Conservation (phyloP, 2,888 invertebrate genomes). For the Eupithecia inturbata region DNA sequence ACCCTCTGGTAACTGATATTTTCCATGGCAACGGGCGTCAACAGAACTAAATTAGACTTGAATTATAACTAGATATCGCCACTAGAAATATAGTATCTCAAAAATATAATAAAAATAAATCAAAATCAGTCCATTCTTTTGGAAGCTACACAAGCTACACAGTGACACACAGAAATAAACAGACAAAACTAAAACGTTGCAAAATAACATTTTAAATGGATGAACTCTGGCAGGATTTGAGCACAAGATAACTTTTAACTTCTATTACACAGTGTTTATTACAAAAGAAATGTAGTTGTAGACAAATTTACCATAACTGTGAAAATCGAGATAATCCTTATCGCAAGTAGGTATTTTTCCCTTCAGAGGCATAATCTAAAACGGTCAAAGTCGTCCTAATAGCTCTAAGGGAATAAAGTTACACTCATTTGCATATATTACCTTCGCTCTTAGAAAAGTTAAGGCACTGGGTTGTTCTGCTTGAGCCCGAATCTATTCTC, state of each 20-base stretch:
- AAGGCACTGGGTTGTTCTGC: conserved; percentile 48
- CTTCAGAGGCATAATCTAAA: conserved; percentile 59
- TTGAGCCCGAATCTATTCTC: conserved; percentile 23
- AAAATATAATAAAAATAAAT: too few relatives aligned
- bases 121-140: too few relatives aligned
- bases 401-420: conserved; percentile 75
- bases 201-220: background rate
- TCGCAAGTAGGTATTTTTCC: conserved; percentile 20
- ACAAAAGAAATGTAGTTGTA: background rate
- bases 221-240: background rate
- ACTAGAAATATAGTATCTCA: too few relatives aligned
- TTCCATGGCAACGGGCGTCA: too few relatives aligned
- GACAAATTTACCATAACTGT: conserved; percentile 5
- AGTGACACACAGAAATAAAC: too few relatives aligned
- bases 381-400: conserved; percentile 75
- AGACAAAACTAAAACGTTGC: too few relatives aligned
- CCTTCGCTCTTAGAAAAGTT: conserved; percentile 70
- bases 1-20: too few relatives aligned
- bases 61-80: too few relatives aligned
- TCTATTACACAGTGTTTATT: conserved; percentile 1
- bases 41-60: too few relatives aligned
- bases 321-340: conserved; percentile 45
- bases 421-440: conserved; percentile 77
- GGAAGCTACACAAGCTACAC: too few relatives aligned
- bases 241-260: conserved; percentile 6